Evolutionary conservation across 2,888 invertebrate genomes (phyloP).

Genomic region (Cremastinae sp.): DNA sequence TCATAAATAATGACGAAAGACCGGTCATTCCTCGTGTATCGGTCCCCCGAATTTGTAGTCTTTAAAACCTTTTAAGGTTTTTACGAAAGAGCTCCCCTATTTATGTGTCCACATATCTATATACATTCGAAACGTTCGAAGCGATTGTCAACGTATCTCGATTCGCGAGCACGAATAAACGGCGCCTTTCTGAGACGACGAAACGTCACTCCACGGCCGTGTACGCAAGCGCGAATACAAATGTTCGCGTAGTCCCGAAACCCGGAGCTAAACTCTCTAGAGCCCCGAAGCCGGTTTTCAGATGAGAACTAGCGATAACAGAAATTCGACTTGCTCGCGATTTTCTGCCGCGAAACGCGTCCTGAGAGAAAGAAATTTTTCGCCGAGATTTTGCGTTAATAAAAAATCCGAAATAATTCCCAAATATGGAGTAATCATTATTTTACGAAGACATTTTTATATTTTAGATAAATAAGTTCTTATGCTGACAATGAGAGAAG

Average conservation of each 20-base stretch:
- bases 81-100: conserved; percentile 63
- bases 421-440: neutral
- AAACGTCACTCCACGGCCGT: conserved; percentile 1
- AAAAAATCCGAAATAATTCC: neutral
- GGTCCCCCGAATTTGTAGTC: conserved; percentile 76
- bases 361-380: too few relatives aligned
- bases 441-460: too few relatives aligned
- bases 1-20: conserved; percentile 78
- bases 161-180: conserved; percentile 24
- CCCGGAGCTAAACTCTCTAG: conserved; percentile 53
- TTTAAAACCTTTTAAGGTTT: conserved; percentile 77
- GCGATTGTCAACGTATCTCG: conserved; percentile 54
- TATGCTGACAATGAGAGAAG: too few relatives aligned
- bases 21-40: conserved; percentile 60
- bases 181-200: conserved; percentile 20
- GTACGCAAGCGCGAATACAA: conserved; percentile 18
- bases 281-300: conserved; percentile 56
- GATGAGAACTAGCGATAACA: conserved; percentile 54
- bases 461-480: too few relatives aligned
- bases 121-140: conserved; percentile 6
- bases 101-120: conserved; percentile 9
- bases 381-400: conserved; percentile 19
- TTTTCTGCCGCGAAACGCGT: conserved; percentile 43
- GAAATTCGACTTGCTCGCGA: conserved; percentile 56
- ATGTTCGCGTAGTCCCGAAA: conserved; percentile 41